Percentiles rank a stretch among this genome's conserved stretches.
Conservation (phyloP, 2,888 invertebrate genomes). For the Cephus pygmeus region DNA sequence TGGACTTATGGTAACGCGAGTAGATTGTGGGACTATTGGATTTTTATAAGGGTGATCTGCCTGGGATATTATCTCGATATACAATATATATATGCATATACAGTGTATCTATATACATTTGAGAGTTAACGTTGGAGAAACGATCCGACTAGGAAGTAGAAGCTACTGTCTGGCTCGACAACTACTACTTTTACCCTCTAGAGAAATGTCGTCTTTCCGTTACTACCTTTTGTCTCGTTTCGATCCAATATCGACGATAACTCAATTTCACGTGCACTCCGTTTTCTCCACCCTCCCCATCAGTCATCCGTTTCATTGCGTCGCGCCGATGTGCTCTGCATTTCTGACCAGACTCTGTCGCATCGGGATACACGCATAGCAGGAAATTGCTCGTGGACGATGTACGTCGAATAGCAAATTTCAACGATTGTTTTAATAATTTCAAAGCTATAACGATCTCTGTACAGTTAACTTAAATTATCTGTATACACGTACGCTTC, state of each 20-base stretch:
- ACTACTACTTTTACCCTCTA: not conserved
- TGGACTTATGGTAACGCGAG: not conserved
- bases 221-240: not conserved
- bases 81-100: too few species aligned
- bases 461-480: not conserved
- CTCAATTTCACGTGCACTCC: constrained; percentile 12
- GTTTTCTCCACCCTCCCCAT: not conserved
- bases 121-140: not conserved
- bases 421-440: not conserved
- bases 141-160: not conserved
- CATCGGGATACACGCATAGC: not conserved
- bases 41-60: not conserved
- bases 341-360: not conserved
- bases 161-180: not conserved
- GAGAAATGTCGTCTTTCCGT: not conserved
- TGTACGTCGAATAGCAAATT: not conserved
- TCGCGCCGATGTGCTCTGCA: not conserved
- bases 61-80: not conserved
- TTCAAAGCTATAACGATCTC: not conserved
- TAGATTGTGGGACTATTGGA: not conserved
- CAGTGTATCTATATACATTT: too few species aligned
- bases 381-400: not conserved
- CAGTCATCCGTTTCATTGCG: constrained; percentile 8
- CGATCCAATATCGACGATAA: constrained; percentile 10
- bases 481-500: not conserved